Evolutionary conservation across 1,140 invertebrate genomes (phyloP).

Genomic region (Drosophila nannoptera): DNA sequence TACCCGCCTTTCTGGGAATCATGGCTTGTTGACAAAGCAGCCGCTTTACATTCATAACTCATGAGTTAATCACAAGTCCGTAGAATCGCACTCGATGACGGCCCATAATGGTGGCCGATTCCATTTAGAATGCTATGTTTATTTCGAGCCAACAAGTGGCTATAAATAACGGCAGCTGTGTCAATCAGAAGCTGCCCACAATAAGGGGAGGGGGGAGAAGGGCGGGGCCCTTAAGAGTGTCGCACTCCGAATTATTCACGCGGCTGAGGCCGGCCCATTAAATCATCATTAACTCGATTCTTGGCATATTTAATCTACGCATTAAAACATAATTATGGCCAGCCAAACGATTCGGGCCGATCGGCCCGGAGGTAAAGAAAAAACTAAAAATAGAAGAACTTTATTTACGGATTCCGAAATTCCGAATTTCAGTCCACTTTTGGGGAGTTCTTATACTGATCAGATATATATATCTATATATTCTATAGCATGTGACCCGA

Average conservation of each 20-base stretch:
- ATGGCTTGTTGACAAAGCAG: no score
- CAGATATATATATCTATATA: no score
- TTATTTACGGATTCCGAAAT: no score
- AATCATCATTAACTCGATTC: not conserved
- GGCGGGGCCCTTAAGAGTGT: not conserved
- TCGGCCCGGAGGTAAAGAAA: no score
- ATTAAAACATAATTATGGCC: constrained; percentile 32
- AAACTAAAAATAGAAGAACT: no score
- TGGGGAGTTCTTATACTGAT: no score
- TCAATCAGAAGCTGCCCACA: not conserved
- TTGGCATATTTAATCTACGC: constrained; percentile 22
- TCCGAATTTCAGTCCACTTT: no score
- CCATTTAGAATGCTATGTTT: not conserved
- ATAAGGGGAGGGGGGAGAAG: no score
- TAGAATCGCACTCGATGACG: not conserved
- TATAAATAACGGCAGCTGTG: constrained; percentile 3
- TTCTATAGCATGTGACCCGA: no score
- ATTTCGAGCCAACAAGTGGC: not conserved
- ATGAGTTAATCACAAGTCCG: no score
- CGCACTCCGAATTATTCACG: not conserved
- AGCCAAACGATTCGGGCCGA: constrained; percentile 3
- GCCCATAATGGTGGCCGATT: not conserved
- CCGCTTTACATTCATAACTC: no score
- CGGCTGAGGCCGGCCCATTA: not conserved
- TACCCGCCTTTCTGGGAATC: no score